phyloP scores from a whole-genome alignment of 2,888 invertebrate species.

The Coleophora flavipennella region DNA sequence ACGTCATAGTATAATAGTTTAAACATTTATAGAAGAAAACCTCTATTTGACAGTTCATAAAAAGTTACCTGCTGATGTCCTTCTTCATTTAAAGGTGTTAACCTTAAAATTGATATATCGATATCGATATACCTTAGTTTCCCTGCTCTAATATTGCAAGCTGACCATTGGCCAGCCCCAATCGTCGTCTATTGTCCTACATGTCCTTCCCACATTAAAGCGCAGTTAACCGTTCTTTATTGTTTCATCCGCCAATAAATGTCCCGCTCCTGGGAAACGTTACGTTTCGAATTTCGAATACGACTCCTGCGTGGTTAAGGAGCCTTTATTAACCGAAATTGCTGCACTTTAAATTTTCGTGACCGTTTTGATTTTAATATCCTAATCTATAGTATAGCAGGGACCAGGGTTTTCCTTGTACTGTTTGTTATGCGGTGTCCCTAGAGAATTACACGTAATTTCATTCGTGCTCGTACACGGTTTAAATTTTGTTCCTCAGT shows the following conservation, averaged over 20 bases:
- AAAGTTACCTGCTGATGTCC: too few species aligned
- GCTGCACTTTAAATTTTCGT: conserved; percentile 42
- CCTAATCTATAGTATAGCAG: conserved; percentile 19
- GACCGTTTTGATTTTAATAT: conserved; percentile 31
- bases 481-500: too few species aligned
- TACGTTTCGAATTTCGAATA: conserved; percentile 43
- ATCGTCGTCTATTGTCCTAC: conserved; percentile 58
- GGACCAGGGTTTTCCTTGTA: too few species aligned
- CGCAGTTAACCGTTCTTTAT: conserved; percentile 71
- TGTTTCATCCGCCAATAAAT: conserved; percentile 68
- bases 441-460: too few species aligned
- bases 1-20: too few species aligned
- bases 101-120: conserved; percentile 14
- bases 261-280: conserved; percentile 63
- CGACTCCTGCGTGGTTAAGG: conserved; percentile 20
- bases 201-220: conserved; percentile 70
- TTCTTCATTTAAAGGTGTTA: too few species aligned
- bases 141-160: conserved; percentile 1
- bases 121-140: conserved; percentile 22
- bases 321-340: conserved; percentile 49
- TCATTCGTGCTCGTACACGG: too few species aligned
- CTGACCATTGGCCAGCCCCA: conserved; percentile 49
- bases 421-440: too few species aligned
- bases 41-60: too few species aligned
- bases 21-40: too few species aligned